Evolutionary conservation across 2,113 vertebrate species (phyloP), one percentile per base, ranked within the genome.

Genomic region (Sebastes fasciatus): DNA sequence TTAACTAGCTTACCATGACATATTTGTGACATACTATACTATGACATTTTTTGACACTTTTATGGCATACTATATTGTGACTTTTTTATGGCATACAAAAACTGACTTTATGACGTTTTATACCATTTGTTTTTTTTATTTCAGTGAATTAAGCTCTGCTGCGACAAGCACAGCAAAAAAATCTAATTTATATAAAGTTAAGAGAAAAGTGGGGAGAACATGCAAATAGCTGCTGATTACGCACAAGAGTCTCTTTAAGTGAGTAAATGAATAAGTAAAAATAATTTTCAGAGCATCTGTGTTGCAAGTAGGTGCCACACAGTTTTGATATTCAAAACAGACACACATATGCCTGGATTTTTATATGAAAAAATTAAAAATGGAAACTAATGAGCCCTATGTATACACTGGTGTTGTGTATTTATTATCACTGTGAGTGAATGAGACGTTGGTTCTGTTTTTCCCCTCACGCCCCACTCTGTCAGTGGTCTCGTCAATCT

Each of bases 401-500:
- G 42, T 23, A 43, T 4, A 42, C 21, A 17, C 58, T 9, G 1
- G 16, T 48, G 61, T 8, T 66, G 23, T 21, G 66, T 26, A n/a
- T 66, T 40, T 49, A 48, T 80, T 45, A 55, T 74, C 79, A 43
- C 19, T 69, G 26, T 55, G 77, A 80, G 26, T 55, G 77, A 80
- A 16, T 16, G 23, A 71, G 77, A 58, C 45, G 17, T 5, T 13
- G 51, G 51, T 64, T 77, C 66, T 77, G 54, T 74, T 49, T 79
- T 80, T 80, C 70, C 72, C 71, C 69, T 73, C 80, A 62, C 34
- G 63, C 79, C 66, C 69, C 77, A 79, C 85, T 54, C 90, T 66
- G 87, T 89, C 74, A 89, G 90, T 55, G 87, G 85, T 87, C 89
- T 87, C 76, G 68, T 92, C 83, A 87, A 82, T 92, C 87, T 92